Evolutionary conservation across 2,113 vertebrate species (phyloP), one percentile per base, ranked within the genome.

Genomic region (Ascaphus truei): DNA sequence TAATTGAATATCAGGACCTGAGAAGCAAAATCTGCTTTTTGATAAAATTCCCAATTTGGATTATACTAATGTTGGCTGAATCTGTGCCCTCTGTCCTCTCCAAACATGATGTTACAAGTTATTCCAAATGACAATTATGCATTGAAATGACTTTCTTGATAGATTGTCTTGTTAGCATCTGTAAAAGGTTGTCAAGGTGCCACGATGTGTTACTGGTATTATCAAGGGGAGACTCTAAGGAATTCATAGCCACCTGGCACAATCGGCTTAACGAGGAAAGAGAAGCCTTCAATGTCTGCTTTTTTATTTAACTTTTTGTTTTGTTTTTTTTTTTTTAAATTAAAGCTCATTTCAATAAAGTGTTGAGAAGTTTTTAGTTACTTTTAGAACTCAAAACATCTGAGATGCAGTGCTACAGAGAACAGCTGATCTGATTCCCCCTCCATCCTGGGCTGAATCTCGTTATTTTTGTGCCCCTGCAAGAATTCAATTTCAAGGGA

Each of bases 101-200:
- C 33, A 27, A 50, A 26, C 45, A 50, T 30, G 16, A 11, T 62
- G 27, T 62, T 30, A 62, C 41, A 33, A 13, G 26, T 20, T 48
- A 11, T 61, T 45, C 27, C 27, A 62, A 62, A 62, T 62, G 41
- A 62, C 60, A 62, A 62, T 62, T 50, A 62, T 33, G 60, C 26
- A 62, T 47, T 62, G 41, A 62, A 62, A 62, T 62, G 41, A 62
- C 41, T 57, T 57, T 57, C 30, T 36, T 57, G 55, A 57, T 57
- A 22, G 55, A 47, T 30, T 45, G 61, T 39, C 47, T 65, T 65
- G 62, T 52, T 65, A 65, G 48, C 47, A 39, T 53, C n/a, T 65
- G 62, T 25, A 65, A 64, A 52, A 52, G 60, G 62, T 52, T 52
- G 62, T 53, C 39, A 31, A 53, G 13, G 62, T 65, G 62, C 31